These are phyloP conservation scores for Anhinga rufa DNA, from an alignment of 2,113 vertebrate genomes.

Conservation along the genomic window DNA sequence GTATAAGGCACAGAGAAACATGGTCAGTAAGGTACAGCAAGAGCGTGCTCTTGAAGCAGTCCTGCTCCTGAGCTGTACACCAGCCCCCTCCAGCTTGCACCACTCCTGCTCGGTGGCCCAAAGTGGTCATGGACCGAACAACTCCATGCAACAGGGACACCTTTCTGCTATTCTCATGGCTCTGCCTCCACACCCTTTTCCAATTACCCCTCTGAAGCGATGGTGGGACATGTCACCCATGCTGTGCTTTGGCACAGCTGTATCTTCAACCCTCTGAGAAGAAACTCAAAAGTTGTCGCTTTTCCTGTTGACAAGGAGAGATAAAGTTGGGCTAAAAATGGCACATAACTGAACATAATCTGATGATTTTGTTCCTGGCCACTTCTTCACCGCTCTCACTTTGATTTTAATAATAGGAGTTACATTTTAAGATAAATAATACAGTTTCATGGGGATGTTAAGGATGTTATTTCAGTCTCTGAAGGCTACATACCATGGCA, in stretches of 20 bases:
- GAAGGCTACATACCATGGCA: neutral
- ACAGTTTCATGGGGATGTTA: neutral
- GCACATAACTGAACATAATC: neutral
- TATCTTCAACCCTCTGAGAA: neutral
- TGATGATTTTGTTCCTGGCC: neutral
- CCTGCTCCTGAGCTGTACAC: neutral
- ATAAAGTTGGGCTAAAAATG: slow-evolving; percentile 14
- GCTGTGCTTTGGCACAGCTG: neutral
- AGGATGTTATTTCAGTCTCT: neutral
- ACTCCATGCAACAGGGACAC: neutral
- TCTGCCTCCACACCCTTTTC: neutral
- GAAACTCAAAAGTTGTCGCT: neutral
- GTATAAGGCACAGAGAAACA: neutral
- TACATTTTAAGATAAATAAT: neutral
- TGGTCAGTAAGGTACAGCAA: neutral
- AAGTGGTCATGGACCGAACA: neutral
- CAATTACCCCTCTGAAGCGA: neutral
- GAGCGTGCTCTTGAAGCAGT: neutral
- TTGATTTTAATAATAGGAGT: neutral
- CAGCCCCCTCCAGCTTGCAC: neutral
- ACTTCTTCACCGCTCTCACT: neutral
- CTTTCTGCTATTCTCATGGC: neutral
- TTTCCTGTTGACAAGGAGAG: neutral
- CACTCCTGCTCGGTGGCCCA: neutral
- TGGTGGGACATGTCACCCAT: neutral